These are phyloP conservation scores for Mormyrus iriodes DNA, from an alignment of 2,113 vertebrate species.

Conservation along the genomic window DNA sequence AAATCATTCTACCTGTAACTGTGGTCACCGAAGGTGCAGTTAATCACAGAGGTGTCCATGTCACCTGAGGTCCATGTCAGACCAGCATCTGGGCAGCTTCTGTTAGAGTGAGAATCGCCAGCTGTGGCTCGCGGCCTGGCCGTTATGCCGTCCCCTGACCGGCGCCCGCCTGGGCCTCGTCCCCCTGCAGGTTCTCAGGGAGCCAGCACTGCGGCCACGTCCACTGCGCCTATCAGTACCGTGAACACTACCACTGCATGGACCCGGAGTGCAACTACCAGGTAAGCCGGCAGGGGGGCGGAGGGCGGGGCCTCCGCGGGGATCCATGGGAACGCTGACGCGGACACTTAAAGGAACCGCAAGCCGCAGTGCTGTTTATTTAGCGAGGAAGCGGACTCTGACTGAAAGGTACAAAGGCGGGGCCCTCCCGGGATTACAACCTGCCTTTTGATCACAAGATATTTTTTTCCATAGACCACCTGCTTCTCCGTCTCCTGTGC, in stretches of 20 bases:
- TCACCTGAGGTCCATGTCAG: not conserved
- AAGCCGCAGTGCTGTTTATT: not conserved
- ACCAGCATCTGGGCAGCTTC: not conserved
- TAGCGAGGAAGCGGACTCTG: not conserved
- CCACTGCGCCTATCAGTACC: slow-evolving; percentile 97
- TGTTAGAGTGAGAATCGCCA: not conserved
- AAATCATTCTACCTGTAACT: not conserved
- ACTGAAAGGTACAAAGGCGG: not conserved
- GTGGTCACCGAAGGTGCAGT: not conserved
- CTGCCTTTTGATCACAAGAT: not conserved
- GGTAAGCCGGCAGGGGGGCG: slow-evolving; percentile 61
- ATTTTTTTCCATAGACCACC: not conserved
- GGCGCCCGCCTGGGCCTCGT: slow-evolving; percentile 15
- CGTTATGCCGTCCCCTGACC: not conserved
- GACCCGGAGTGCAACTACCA: slow-evolving; percentile 99
- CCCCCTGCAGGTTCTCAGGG: slow-evolving; percentile 82
- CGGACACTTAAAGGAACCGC: not conserved
- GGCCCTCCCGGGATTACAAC: not conserved
- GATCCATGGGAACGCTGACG: not conserved
- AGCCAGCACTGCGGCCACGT: slow-evolving; percentile 97
- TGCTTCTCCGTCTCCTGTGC: not conserved
- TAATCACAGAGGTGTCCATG: not conserved
- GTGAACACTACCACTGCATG: slow-evolving; percentile 98
- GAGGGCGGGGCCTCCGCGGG: not conserved
- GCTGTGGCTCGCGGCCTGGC: not conserved